Base-by-base conservation (phyloP, 1,140 invertebrate genomes). In the Lordiphosa collinella region DNA sequence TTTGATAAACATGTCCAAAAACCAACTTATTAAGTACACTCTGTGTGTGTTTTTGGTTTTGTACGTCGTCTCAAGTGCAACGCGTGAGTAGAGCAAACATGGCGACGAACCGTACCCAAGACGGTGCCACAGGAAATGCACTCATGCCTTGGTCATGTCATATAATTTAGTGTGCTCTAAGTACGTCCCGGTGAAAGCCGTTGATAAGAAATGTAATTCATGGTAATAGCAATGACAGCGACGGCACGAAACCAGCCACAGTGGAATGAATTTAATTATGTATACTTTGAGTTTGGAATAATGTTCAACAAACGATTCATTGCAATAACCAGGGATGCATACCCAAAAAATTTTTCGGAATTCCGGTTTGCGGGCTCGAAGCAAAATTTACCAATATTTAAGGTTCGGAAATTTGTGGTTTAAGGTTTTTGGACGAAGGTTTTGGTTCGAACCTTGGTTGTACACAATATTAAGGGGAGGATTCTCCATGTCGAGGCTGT, bases 171-270 rank as follows among this genome's bases (percentile, higher is more conserved):
- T 37, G 11, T 11, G 41, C 9, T 38, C 4, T 18, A 16, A 18
- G 22, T 12, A 31, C 25, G 10, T 12, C 22, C 18, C 44, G 55
- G 53, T 61, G 62, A 59, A 67, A 68, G 55, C 48, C 54, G 34
- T 49, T 67, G 65, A 68, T 68, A 68, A 68, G 65, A 68, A 68
- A 54, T 49, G 56, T 68, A 52, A 53, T 60, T 67, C 65, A 67
- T 68, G 64, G 62, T 46, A 59, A 52, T 58, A 65, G 63, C 46
- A 51, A 31, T 61, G 35, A 22, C 48, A 43, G 13, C 18, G 10
- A 12, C n/a, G 14, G 18, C 18, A 38, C 43, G 12, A 34, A 63
- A 46, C 49, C 31, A 54, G 60, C 34, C 11, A 62, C 60, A 44
- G 60, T 62, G 60, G 60, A n/a, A 10, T 0, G 2, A 11, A 3